Conservation (phyloP, 2,113 vertebrate genomes). For the Tauraco erythrolophus region DNA sequence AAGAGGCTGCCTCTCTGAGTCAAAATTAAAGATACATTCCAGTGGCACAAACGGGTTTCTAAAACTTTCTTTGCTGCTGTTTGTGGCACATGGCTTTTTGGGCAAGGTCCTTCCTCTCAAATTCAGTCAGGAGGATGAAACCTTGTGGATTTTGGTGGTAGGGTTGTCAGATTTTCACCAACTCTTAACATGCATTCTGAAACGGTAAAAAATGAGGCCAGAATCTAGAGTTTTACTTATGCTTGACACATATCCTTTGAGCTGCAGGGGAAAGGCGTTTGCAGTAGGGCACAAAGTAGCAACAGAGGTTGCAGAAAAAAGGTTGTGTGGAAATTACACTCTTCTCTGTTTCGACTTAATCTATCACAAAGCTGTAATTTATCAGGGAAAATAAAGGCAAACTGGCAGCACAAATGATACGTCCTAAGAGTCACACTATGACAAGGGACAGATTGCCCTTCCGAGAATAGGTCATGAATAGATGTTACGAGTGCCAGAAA, state of each 20-base stretch:
- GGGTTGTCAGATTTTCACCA: not conserved
- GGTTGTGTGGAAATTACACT: not conserved
- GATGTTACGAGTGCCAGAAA: not conserved
- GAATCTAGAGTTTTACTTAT: not conserved
- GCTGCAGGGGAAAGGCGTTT: not conserved
- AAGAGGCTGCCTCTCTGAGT: not conserved
- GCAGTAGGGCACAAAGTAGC: not conserved
- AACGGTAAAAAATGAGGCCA: not conserved
- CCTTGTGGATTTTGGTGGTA: not conserved
- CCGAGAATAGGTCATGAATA: slow-evolving; percentile 4
- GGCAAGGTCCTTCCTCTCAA: not conserved
- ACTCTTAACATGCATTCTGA: not conserved
- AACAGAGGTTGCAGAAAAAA: not conserved
- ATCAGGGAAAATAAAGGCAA: slow-evolving; percentile 8
- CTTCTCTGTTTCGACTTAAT: not conserved
- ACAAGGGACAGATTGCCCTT: slow-evolving; percentile 12
- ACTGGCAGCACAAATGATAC: slow-evolving; percentile 6
- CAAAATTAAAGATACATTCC: not conserved
- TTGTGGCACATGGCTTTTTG: fast-evolving
- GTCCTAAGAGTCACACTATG: not conserved
- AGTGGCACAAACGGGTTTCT: not conserved
- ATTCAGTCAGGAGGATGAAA: not conserved
- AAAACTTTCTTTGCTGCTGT: not conserved
- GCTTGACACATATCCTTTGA: not conserved
- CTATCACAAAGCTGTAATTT: slow-evolving; percentile 28